Conservation (phyloP, 2,888 invertebrate species). For the Drosophila neonasuta region DNA sequence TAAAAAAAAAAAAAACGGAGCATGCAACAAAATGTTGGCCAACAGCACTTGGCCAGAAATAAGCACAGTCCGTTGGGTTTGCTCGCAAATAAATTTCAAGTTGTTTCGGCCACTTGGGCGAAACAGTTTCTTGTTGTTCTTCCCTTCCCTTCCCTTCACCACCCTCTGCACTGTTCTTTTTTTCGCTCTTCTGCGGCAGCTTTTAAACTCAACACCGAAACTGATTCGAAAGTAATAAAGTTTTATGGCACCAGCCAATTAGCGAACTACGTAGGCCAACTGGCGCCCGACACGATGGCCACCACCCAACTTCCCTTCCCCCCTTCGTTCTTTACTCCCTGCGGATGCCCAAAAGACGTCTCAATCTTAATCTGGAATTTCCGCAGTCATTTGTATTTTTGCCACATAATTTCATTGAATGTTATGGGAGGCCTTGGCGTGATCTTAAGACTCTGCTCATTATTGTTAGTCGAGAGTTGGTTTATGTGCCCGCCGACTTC, state of each 20-base stretch:
- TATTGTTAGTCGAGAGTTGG: constrained; percentile 42
- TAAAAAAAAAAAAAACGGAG: neutral
- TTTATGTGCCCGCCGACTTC: constrained; percentile 3
- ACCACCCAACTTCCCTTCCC: neutral
- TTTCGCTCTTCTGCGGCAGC: constrained; percentile 3
- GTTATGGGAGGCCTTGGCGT: constrained; percentile 12
- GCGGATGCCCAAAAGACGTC: neutral
- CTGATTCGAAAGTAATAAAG: constrained; percentile 71
- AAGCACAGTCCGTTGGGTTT: constrained; percentile 13
- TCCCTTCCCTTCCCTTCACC: too few species aligned
- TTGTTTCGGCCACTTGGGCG: constrained; percentile 34
- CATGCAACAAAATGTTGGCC: constrained; percentile 44
- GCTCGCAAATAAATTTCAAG: constrained; percentile 33
- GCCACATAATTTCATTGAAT: constrained; percentile 39
- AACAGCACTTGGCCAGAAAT: constrained; percentile 23
- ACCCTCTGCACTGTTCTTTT: neutral
- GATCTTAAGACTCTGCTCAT: constrained; percentile 34
- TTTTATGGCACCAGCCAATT: constrained; percentile 70
- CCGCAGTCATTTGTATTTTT: constrained; percentile 27
- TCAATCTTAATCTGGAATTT: constrained; percentile 10
- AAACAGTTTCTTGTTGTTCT: constrained; percentile 24
- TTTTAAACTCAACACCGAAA: constrained; percentile 35
- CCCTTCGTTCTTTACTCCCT: neutral
- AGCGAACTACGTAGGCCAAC: constrained; percentile 54
- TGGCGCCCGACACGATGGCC: constrained; percentile 38